phyloP scores from a whole-genome alignment of 1,140 invertebrate species.

The Ylistrum balloti region DNA sequence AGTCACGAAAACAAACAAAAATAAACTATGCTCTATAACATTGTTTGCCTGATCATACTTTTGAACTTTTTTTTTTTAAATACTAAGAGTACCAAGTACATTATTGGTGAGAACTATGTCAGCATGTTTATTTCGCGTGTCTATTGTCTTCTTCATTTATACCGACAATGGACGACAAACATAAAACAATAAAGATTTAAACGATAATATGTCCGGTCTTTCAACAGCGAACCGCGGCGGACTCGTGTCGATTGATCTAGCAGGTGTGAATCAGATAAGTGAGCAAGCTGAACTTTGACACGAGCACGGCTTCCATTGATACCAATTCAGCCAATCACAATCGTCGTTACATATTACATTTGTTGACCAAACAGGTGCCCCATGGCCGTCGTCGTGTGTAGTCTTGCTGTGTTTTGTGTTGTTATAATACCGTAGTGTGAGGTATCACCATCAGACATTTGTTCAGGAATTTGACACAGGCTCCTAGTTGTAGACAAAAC shows the following conservation, averaged over 20 bases:
- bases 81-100: too few species aligned
- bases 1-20: background rate
- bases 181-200: background rate
- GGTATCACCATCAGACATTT: background rate
- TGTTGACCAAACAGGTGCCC: conserved; percentile 37
- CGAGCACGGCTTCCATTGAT: conserved; percentile 10
- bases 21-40: too few species aligned
- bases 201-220: background rate
- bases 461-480: background rate
- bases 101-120: too few species aligned
- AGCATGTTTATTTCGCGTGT: conserved; percentile 22
- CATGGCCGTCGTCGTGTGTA: conserved; percentile 23
- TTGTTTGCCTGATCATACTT: too few species aligned
- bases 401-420: conserved; percentile 1
- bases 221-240: background rate
- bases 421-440: background rate
- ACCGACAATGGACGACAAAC: background rate
- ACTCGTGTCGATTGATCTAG: background rate
- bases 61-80: background rate
- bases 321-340: conserved; percentile 4
- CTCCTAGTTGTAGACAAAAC: background rate
- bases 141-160: background rate
- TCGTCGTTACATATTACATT: conserved; percentile 18
- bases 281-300: background rate
- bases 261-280: conserved; percentile 27